Conservation (phyloP, 2,888 invertebrate genomes). For the Melanargia galathea region DNA sequence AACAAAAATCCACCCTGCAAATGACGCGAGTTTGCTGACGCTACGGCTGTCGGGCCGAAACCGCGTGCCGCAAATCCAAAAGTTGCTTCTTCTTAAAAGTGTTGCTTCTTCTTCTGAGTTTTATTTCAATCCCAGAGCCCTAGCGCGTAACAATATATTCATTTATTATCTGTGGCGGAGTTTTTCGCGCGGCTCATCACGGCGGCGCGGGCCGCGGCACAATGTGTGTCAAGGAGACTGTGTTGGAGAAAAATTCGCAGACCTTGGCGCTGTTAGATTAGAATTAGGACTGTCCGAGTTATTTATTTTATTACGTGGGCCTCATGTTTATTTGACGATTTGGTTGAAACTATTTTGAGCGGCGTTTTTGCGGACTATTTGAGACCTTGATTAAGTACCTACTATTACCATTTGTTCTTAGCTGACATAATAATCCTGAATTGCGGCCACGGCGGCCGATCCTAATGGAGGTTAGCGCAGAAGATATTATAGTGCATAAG, state of each 20-base stretch:
- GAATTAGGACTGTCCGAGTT: slow-evolving; percentile 71
- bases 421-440: not conserved
- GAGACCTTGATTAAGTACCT: slow-evolving; percentile 34
- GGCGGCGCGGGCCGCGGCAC: no score
- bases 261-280: slow-evolving; percentile 70
- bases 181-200: slow-evolving; percentile 63
- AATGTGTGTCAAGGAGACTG: slow-evolving; percentile 73
- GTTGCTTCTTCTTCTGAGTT: no score
- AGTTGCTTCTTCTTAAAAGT: no score
- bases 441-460: no score
- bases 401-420: slow-evolving; percentile 9
- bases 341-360: slow-evolving; percentile 30
- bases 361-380: slow-evolving; percentile 30
- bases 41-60: no score
- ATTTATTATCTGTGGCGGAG: slow-evolving; percentile 45
- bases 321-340: slow-evolving; percentile 42
- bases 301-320: slow-evolving; percentile 57
- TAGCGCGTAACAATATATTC: slow-evolving; percentile 3
- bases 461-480: no score
- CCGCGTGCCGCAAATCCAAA: no score
- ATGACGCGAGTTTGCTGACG: no score
- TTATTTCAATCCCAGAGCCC: no score
- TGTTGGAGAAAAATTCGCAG: slow-evolving; percentile 73
- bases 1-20: no score
- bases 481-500: no score